Conservation (phyloP, 2,888 invertebrate genomes). For the Scaptomyza cyrtandrae region DNA sequence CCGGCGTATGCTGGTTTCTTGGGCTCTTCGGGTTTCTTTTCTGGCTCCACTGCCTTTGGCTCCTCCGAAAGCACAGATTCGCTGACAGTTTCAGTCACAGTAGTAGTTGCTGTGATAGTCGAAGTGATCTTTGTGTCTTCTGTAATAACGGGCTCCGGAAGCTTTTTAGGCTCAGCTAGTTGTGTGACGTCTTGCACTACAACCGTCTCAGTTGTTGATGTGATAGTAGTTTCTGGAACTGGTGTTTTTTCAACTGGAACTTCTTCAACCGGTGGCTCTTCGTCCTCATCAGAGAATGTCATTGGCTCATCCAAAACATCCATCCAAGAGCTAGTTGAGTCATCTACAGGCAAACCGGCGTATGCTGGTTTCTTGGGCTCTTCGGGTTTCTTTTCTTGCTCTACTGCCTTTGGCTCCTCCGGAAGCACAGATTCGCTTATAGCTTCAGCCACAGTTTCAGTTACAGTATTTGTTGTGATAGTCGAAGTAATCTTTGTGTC, state of each 20-base stretch:
- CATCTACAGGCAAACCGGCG: slow-evolving; percentile 74
- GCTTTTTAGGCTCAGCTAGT: slow-evolving; percentile 18
- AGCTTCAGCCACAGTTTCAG: too few species aligned
- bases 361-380: slow-evolving; percentile 71
- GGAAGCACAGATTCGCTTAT: slow-evolving; percentile 7
- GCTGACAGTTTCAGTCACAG: slow-evolving; percentile 6
- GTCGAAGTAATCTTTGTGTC: too few species aligned
- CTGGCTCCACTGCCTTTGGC: slow-evolving; percentile 8
- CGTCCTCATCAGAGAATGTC: slow-evolving; percentile 63
- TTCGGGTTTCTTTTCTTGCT: slow-evolving; percentile 62
- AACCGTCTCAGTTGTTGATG: not conserved
- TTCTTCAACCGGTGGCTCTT: slow-evolving; percentile 23
- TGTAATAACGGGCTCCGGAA: slow-evolving; percentile 35
- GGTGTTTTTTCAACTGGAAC: not conserved
- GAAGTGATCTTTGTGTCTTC: slow-evolving; percentile 13
- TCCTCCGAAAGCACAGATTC: slow-evolving; percentile 8
- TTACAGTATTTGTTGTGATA: too few species aligned
- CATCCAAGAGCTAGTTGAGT: slow-evolving; percentile 75
- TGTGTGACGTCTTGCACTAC: not conserved
- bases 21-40: slow-evolving; percentile 64
- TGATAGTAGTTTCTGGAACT: not conserved
- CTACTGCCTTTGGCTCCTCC: slow-evolving; percentile 8
- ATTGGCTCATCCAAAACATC: slow-evolving; percentile 81
- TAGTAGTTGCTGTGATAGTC: slow-evolving; percentile 1
- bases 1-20: slow-evolving; percentile 73